phyloP scores from a whole-genome alignment of 2,888 invertebrate genomes.

The Drosophila cognata region DNA sequence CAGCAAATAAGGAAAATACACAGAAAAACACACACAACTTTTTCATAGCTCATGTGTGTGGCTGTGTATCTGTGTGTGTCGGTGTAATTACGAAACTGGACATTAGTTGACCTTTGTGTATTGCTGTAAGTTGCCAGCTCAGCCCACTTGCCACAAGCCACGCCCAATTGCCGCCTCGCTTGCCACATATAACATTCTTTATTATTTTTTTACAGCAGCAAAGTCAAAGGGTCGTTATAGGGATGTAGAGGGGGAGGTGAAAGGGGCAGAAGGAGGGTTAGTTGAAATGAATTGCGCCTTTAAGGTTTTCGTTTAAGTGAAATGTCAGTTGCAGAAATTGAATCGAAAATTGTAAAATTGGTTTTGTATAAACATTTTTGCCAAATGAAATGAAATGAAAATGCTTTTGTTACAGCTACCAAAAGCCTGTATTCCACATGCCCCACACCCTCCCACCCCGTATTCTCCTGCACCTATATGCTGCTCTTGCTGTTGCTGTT shows the following conservation, averaged over 20 bases:
- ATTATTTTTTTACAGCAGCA: slow-evolving; percentile 21
- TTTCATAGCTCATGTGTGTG: slow-evolving; percentile 37
- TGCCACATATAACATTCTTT: slow-evolving; percentile 9
- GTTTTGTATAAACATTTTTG: slow-evolving; percentile 80
- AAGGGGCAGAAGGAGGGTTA: background rate
- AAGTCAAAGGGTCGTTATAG: slow-evolving; percentile 50
- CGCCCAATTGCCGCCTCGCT: slow-evolving; percentile 21
- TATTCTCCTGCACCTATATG: background rate
- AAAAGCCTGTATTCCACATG: slow-evolving; percentile 21
- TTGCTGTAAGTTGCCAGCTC: slow-evolving; percentile 1
- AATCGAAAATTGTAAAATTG: slow-evolving; percentile 83
- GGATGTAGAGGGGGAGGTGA: background rate
- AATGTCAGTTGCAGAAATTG: slow-evolving; percentile 85
- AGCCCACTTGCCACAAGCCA: slow-evolving; percentile 14
- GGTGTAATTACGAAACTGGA: slow-evolving; percentile 38
- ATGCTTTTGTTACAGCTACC: slow-evolving; percentile 73
- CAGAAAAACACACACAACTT: slow-evolving; percentile 20
- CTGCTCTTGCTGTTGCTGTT: background rate
- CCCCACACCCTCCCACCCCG: slow-evolving; percentile 6
- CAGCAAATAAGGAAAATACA: slow-evolving; percentile 21
- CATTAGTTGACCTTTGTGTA: slow-evolving; percentile 42
- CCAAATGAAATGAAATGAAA: slow-evolving; percentile 77
- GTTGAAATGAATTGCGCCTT: slow-evolving; percentile 77
- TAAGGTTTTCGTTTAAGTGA: slow-evolving; percentile 85
- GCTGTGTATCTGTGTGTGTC: slow-evolving; percentile 4